Evolutionary conservation across 2,797 vertebrate genomes (phyloP).

Genomic region (Rhyacichthys aspro): DNA sequence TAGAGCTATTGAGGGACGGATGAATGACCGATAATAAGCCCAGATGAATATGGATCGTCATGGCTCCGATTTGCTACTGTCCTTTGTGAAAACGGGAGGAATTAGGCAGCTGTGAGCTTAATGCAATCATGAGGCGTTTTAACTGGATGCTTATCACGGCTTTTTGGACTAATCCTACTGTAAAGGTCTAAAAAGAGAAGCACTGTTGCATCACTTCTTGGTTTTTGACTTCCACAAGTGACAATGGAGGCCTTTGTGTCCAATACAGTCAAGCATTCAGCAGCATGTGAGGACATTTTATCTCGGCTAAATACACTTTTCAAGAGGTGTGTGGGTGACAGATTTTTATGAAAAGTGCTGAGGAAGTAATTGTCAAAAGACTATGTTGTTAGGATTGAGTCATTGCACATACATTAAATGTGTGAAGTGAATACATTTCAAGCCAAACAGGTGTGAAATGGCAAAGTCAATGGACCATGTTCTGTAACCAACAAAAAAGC

Average conservation of each 20-base stretch:
- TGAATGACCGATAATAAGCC: conserved; percentile 65
- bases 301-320: conserved; percentile 29
- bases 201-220: conserved; percentile 42
- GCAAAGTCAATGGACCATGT: no score
- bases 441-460: no score
- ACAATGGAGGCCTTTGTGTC: conserved; percentile 54
- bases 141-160: conserved; percentile 5
- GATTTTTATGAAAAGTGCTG: conserved; percentile 1
- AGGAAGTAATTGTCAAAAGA: not conserved
- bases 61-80: conserved; percentile 59
- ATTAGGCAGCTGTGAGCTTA: conserved; percentile 58
- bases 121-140: conserved; percentile 25
- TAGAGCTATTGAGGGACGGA: conserved; percentile 63
- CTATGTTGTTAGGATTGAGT: not conserved
- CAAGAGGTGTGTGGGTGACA: conserved; percentile 22
- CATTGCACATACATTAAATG: not conserved
- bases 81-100: conserved; percentile 49
- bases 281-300: no score
- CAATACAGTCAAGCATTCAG: conserved; percentile 44
- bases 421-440: no score
- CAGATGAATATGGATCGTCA: conserved; percentile 72
- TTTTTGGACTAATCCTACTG: conserved; percentile 24
- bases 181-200: conserved; percentile 28
- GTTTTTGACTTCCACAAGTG: conserved; percentile 41
- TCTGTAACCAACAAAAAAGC: no score